Conservation (phyloP, 92 coral and sea anemone species). For the Zoanthus sociatus region DNA sequence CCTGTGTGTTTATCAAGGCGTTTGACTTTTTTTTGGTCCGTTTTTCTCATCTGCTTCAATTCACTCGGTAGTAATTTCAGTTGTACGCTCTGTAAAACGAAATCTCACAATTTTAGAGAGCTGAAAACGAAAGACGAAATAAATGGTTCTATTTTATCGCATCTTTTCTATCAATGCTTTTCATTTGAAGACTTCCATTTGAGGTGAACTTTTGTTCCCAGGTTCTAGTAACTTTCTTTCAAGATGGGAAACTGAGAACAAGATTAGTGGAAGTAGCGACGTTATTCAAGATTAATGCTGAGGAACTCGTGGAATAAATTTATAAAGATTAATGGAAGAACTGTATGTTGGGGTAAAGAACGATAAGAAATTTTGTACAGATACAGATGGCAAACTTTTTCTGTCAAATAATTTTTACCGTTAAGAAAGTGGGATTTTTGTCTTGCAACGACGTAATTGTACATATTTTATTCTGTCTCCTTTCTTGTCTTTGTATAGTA, state of each 20-base stretch:
- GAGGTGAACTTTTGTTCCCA: not conserved
- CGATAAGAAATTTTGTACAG: slow-evolving; percentile 32
- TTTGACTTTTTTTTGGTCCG: not conserved
- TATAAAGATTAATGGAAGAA: slow-evolving; percentile 7
- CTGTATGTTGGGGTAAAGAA: not conserved
- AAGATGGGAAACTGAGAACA: not conserved
- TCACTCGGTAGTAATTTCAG: not conserved
- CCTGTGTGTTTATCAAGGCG: not conserved
- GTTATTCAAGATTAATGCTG: not conserved
- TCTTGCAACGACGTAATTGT: not conserved
- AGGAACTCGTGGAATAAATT: not conserved
- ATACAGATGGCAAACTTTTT: slow-evolving; percentile 14
- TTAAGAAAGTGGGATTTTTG: not conserved
- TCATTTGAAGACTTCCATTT: not conserved
- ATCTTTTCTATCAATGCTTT: not conserved
- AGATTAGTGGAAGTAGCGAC: not conserved
- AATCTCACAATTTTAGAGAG: not conserved
- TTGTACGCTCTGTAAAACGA: not conserved
- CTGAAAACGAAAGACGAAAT: too few relatives aligned
- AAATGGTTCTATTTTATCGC: not conserved
- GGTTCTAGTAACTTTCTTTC: not conserved
- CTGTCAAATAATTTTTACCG: slow-evolving; percentile 15
- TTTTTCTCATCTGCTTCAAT: not conserved
- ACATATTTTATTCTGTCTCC: slow-evolving; percentile 43
- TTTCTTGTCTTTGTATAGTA: slow-evolving; percentile 40